Conservation (phyloP, 2,113 vertebrate species). For the Zingel zingel region DNA sequence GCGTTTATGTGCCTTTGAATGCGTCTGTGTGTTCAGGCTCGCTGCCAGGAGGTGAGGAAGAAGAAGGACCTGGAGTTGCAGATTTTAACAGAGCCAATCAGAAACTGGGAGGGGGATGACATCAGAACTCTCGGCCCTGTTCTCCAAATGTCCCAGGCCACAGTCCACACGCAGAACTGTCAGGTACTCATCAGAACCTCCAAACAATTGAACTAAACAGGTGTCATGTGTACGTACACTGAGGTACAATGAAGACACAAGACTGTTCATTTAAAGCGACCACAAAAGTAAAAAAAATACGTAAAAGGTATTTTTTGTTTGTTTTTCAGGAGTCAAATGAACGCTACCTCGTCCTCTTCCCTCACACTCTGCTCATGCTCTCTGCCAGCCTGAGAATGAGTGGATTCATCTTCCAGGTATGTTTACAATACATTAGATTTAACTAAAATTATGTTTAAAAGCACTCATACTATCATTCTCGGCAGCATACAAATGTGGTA, state of each 20-base stretch:
- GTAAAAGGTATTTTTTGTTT: neutral
- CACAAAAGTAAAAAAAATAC: rapidly evolving
- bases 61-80: constrained; percentile 95
- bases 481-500: neutral
- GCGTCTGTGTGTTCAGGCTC: constrained; percentile 80
- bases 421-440: neutral
- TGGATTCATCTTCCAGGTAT: constrained; percentile 97
- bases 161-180: constrained; percentile 90
- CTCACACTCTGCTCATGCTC: constrained; percentile 92
- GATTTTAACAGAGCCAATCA: constrained; percentile 94
- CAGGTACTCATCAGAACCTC: constrained; percentile 86
- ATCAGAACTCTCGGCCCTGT: constrained; percentile 92
- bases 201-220: neutral
- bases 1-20: neutral
- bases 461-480: neutral
- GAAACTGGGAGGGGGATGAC: constrained; percentile 96
- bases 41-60: constrained; percentile 95
- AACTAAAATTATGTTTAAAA: neutral
- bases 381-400: constrained; percentile 98
- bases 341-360: constrained; percentile 94
- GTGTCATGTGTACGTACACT: neutral
- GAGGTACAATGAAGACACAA: neutral
- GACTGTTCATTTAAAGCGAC: neutral
- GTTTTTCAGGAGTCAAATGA: constrained; percentile 91
- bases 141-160: constrained; percentile 93